Evolutionary conservation across 1,140 invertebrate species (phyloP).

Genomic region (Colletes gigas): DNA sequence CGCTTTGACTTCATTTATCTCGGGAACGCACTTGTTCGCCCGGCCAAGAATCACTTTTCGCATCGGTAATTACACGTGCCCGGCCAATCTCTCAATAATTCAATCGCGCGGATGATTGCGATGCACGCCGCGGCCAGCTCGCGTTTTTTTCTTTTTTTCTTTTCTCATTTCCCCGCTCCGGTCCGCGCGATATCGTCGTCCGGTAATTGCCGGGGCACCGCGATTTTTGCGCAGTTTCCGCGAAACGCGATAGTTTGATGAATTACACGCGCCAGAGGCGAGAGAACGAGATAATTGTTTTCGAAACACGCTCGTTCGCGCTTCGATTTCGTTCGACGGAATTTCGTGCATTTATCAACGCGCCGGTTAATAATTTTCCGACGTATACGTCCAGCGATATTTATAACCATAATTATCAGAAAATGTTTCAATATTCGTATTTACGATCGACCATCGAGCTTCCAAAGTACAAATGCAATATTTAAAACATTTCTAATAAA

Average conservation of each 20-base stretch:
- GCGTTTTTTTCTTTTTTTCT: neutral
- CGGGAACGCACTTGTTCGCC: slow-evolving; percentile 60
- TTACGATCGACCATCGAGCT: too few species aligned
- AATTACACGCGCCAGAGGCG: neutral
- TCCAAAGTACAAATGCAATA: neutral
- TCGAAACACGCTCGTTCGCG: neutral
- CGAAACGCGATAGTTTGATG: slow-evolving; percentile 27
- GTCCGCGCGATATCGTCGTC: slow-evolving; percentile 10
- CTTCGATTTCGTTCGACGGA: too few species aligned
- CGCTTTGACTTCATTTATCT: slow-evolving; percentile 67
- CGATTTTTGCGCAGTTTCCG: slow-evolving; percentile 12
- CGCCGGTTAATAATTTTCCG: too few species aligned
- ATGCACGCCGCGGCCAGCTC: slow-evolving; percentile 1
- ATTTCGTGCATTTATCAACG: too few species aligned
- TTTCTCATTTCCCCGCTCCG: slow-evolving; percentile 2
- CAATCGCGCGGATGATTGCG: slow-evolving; percentile 67
- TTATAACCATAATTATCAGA: too few species aligned
- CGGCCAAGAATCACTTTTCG: slow-evolving; percentile 76
- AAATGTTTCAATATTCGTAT: too few species aligned
- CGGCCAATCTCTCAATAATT: slow-evolving; percentile 77
- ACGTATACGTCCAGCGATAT: too few species aligned
- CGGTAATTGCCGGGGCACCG: slow-evolving; percentile 1
- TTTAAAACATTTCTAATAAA: neutral
- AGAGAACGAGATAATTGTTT: neutral
- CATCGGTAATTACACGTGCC: slow-evolving; percentile 75